phyloP scores from a whole-genome alignment of 2,888 invertebrate genomes.

The Acrocyrtus sp. region DNA sequence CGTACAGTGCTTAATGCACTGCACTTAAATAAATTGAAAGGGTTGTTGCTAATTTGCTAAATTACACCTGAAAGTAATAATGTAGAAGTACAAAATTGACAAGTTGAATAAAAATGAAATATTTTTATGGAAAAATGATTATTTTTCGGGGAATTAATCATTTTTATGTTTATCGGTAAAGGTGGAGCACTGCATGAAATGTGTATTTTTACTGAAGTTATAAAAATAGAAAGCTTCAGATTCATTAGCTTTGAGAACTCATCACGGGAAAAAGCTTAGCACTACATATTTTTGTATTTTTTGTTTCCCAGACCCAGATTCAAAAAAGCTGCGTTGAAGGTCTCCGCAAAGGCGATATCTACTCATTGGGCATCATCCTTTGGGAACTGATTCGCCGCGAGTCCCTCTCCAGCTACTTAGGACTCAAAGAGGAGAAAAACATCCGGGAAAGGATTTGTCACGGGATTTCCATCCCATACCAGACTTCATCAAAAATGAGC shows the following conservation, averaged over 20 bases:
- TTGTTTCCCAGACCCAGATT: slow-evolving; percentile 15
- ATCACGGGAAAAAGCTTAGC: neutral
- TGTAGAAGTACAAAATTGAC: neutral
- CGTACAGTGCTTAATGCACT: slow-evolving; percentile 3
- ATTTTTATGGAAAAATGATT: neutral
- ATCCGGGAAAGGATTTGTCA: slow-evolving; percentile 52
- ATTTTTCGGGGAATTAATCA: too few relatives aligned
- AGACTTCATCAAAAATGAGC: slow-evolving; percentile 32
- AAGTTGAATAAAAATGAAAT: neutral
- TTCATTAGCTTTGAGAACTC: neutral
- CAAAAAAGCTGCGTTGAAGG: slow-evolving; percentile 67
- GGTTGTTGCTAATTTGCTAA: neutral
- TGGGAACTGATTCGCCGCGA: slow-evolving; percentile 83
- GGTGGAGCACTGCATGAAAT: too few relatives aligned
- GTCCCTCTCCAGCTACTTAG: slow-evolving; percentile 56
- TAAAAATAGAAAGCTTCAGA: too few relatives aligned
- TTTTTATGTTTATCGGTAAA: too few relatives aligned
- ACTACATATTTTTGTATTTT: neutral
- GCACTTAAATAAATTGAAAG: neutral
- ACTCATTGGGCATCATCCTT: slow-evolving; percentile 84
- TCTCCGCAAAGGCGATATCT: slow-evolving; percentile 86
- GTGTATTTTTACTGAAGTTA: too few relatives aligned
- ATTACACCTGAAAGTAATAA: neutral
- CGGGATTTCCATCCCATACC: slow-evolving; percentile 37
- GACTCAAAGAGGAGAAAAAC: slow-evolving; percentile 57